Percentiles rank a stretch among this genome's conserved stretches.
Conservation (phyloP, 2,888 invertebrate genomes). For the Drosophila siamana region DNA sequence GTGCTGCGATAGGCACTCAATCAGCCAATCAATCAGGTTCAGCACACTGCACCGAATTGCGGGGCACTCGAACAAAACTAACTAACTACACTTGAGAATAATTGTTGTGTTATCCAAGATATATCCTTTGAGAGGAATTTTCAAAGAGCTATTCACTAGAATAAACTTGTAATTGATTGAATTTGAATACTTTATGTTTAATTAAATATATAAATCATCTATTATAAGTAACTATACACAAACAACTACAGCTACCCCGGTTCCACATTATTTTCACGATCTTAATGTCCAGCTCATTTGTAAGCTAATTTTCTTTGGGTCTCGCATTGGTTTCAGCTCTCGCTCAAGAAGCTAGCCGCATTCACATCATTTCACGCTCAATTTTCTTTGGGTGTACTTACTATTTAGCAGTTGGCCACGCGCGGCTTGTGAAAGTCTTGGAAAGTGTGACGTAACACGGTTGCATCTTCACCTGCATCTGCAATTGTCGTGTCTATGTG, state of each 20-base stretch:
- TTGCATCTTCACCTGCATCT: constrained; percentile 59
- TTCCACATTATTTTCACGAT: background rate
- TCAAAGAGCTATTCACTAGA: too few species aligned
- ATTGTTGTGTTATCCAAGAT: too few species aligned
- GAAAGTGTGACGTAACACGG: constrained; percentile 60
- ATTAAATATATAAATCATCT: too few species aligned
- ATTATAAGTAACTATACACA: too few species aligned
- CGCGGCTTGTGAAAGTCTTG: constrained; percentile 49
- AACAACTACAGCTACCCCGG: background rate
- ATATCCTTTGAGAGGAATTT: too few species aligned
- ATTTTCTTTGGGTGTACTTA: constrained; percentile 9
- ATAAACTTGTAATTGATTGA: too few species aligned
- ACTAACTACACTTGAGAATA: too few species aligned
- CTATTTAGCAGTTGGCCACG: constrained; percentile 13
- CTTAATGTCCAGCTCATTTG: background rate
- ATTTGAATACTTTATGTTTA: background rate
- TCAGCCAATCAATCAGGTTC: constrained; percentile 7
- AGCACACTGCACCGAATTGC: constrained; percentile 13
- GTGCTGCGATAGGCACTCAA: constrained; percentile 14
- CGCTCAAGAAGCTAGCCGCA: background rate
- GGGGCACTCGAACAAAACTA: too few species aligned
- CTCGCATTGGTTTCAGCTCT: background rate
- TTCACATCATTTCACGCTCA: background rate
- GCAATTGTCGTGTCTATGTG: constrained; percentile 9
- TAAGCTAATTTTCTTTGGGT: background rate